phyloP scores from a whole-genome alignment of 2,888 invertebrate genomes.

The Lamellibrachia columna region DNA sequence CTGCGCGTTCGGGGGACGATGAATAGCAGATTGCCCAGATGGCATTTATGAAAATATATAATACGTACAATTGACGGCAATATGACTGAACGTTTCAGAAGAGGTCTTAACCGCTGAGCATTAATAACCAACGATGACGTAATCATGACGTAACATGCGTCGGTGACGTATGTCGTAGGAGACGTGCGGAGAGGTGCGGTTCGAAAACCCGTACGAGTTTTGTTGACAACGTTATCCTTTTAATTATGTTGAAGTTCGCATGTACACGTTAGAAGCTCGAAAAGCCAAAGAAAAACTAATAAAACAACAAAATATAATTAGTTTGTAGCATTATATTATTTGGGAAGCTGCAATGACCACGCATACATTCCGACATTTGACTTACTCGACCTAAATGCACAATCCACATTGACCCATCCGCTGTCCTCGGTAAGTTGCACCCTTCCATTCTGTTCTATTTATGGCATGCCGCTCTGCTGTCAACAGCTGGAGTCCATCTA shows the following conservation, averaged over 20 bases:
- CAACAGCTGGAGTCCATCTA: too few species aligned
- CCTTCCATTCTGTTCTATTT: too few species aligned
- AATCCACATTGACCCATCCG: too few species aligned
- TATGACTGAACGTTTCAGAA: background rate
- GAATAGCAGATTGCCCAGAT: background rate
- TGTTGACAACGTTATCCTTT: background rate
- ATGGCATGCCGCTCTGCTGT: too few species aligned
- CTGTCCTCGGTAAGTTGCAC: too few species aligned
- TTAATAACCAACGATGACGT: background rate
- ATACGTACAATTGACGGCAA: conserved; percentile 9
- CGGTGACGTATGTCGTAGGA: background rate
- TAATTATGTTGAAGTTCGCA: background rate
- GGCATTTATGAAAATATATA: background rate
- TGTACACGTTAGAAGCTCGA: background rate
- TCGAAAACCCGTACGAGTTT: background rate
- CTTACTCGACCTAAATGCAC: too few species aligned
- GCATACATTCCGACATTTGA: too few species aligned
- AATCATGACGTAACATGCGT: background rate
- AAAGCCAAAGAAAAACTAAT: background rate
- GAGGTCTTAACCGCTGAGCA: background rate
- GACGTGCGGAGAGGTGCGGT: background rate
- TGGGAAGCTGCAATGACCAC: too few species aligned
- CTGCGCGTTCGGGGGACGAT: background rate
- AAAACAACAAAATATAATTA: background rate
- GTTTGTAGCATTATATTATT: too few species aligned